Percentiles rank a stretch among this genome's conserved stretches.
These are phyloP conservation scores for Odontamblyopus rebecca DNA, from an alignment of 2,797 vertebrate species.

Conservation along the genomic window DNA sequence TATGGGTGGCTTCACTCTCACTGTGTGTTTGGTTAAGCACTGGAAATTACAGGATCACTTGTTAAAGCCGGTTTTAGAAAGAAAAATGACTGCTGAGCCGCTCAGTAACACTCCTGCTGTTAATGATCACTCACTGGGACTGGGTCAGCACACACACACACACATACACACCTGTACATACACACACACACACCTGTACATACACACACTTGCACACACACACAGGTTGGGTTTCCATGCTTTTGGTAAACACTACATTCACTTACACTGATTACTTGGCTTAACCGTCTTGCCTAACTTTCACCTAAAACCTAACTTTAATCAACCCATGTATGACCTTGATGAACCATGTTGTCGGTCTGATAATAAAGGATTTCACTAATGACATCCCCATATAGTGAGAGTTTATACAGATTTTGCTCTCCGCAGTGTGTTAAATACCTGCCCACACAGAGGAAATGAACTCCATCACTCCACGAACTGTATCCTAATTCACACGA, in stretches of 20 bases:
- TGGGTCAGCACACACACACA: conserved; percentile 58
- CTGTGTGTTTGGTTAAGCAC: conserved; percentile 72
- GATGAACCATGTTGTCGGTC: too few relatives aligned
- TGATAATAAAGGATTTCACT: too few relatives aligned
- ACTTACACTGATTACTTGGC: too few relatives aligned
- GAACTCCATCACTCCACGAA: conserved; percentile 37
- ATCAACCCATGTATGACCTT: too few relatives aligned
- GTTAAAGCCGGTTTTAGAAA: conserved; percentile 87
- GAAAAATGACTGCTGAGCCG: conserved; percentile 86
- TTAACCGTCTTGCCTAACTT: too few relatives aligned
- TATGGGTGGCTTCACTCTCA: conserved; percentile 35
- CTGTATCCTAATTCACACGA: conserved; percentile 44
- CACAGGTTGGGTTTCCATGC: conserved; percentile 42
- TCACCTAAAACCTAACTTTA: too few relatives aligned
- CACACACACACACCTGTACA: conserved; percentile 70
- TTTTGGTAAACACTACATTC: too few relatives aligned
- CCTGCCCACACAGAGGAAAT: conserved; percentile 57
- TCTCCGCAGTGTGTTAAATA: too few relatives aligned
- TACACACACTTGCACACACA: conserved; percentile 44
- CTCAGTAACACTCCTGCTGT: conserved; percentile 86
- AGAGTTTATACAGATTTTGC: too few relatives aligned
- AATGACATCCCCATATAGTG: too few relatives aligned
- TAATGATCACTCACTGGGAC: conserved; percentile 87
- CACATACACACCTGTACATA: conserved; percentile 66
- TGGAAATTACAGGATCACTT: conserved; percentile 86